Percentiles rank a stretch among this genome's conserved stretches.
These are phyloP conservation scores for Gavialis gangeticus DNA, from an alignment of 2,113 vertebrate genomes.

Conservation along the genomic window DNA sequence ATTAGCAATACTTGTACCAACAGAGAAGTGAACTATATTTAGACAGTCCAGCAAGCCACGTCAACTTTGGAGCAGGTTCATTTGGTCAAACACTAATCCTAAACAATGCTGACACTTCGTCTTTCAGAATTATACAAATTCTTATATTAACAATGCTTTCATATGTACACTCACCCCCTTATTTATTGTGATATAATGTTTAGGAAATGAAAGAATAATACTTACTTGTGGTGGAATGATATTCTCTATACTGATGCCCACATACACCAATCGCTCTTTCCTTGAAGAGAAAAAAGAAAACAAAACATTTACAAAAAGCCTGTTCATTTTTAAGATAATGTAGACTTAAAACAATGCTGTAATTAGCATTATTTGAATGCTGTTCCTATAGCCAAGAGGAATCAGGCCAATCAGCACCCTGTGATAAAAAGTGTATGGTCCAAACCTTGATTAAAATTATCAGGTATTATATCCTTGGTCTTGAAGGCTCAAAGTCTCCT, in stretches of 20 bases:
- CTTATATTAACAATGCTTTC: neutral
- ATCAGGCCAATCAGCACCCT: neutral
- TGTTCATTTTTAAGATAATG: neutral
- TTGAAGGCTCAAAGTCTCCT: neutral
- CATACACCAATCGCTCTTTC: constrained; percentile 96
- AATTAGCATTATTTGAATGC: neutral
- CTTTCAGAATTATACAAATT: constrained; percentile 17
- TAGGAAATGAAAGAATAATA: neutral
- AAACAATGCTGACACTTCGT: neutral
- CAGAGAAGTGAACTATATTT: neutral
- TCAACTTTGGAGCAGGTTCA: neutral
- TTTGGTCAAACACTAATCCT: neutral
- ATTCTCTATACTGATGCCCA: constrained; percentile 99
- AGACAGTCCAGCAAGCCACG: neutral
- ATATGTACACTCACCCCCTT: too few relatives aligned
- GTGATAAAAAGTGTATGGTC: neutral
- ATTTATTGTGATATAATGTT: neutral
- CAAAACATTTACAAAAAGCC: neutral
- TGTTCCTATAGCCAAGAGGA: neutral
- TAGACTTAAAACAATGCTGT: neutral
- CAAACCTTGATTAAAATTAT: neutral
- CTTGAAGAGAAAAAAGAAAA: constrained; percentile 75
- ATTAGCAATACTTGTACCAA: neutral
- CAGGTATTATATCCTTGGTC: neutral
- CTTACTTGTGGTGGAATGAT: constrained; percentile 96